Conservation (phyloP, 2,113 vertebrate genomes). For the Aspiorhynchus laticeps region DNA sequence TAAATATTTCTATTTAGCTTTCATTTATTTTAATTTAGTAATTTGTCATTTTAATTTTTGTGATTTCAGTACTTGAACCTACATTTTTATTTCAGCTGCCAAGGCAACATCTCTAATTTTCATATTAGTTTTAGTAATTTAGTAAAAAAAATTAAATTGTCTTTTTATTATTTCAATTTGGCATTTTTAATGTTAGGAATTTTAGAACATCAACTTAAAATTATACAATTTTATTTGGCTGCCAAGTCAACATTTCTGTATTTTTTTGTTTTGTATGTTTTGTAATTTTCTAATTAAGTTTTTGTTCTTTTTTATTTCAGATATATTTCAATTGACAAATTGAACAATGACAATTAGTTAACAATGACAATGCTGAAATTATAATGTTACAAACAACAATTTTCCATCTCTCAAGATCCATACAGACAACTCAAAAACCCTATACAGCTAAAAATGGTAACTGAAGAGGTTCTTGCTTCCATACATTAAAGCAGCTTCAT, state of each 20-base stretch:
- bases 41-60: too few species aligned
- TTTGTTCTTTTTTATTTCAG: too few species aligned
- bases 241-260: background rate
- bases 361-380: background rate
- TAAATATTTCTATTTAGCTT: background rate
- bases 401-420: background rate
- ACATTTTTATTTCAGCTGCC: background rate
- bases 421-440: background rate
- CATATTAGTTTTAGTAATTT: too few species aligned
- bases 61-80: too few species aligned
- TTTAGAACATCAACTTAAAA: background rate
- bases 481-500: background rate
- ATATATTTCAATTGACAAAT: background rate
- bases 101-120: background rate
- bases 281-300: background rate
- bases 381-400: background rate
- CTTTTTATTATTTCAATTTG: too few species aligned
- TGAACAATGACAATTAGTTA: background rate
- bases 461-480: background rate
- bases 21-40: background rate
- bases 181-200: background rate
- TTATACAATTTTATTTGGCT: background rate
- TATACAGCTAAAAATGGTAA: background rate
- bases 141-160: too few species aligned
- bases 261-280: background rate